Evolutionary conservation across 1,140 invertebrate species (phyloP).

Genomic region (Sminthurides bifidus): DNA sequence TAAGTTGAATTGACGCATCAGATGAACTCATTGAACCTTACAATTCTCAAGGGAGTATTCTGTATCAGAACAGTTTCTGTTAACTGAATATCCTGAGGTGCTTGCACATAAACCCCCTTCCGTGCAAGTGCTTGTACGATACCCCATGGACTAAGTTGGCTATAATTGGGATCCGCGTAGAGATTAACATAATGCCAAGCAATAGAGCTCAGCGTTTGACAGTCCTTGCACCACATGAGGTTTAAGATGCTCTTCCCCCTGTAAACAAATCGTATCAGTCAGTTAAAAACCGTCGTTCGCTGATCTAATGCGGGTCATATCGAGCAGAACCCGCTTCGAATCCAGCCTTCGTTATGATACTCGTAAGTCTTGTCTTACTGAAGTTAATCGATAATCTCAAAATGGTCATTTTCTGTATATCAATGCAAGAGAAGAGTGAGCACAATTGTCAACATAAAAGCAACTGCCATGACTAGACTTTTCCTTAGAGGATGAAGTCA

Average conservation of each 20-base stretch:
- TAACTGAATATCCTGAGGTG: conserved; percentile 70
- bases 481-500: no score
- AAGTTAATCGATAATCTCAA: no score
- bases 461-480: no score
- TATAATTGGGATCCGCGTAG: conserved; percentile 82
- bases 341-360: no score
- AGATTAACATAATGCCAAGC: conserved; percentile 87
- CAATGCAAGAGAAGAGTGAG: no score
- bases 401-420: no score
- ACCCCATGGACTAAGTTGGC: conserved; percentile 87
- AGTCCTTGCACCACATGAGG: conserved; percentile 81
- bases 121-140: conserved; percentile 81
- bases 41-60: conserved; percentile 88
- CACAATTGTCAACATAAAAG: no score
- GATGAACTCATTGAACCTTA: conserved; percentile 42
- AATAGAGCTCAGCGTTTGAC: conserved; percentile 91
- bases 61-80: conserved; percentile 94
- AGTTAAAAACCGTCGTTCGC: no score
- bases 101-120: conserved; percentile 77
- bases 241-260: conserved; percentile 88
- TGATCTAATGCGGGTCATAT: no score
- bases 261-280: conserved; percentile 27
- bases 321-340: no score
- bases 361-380: no score
- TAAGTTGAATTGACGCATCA: neutral